Conservation (phyloP, 23 tunicate genomes). For the Halocynthia roretzi region DNA sequence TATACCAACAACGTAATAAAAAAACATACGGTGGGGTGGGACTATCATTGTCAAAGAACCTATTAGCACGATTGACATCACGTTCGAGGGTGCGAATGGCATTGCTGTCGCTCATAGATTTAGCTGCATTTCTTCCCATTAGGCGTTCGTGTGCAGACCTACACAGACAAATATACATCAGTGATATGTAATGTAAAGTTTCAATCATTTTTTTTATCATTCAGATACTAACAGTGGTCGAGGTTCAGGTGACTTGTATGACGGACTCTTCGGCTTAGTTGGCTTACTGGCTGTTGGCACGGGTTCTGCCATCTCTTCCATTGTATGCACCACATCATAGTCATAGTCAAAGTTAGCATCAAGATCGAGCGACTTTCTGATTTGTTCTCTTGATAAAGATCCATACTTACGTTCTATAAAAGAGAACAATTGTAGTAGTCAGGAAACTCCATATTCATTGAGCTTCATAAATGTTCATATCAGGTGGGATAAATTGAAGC, state of each 20-base stretch:
- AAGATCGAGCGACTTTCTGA: slow-evolving; percentile 67
- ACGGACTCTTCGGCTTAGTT: slow-evolving; percentile 18
- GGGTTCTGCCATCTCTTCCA: slow-evolving; percentile 42
- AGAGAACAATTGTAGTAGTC: too few relatives aligned
- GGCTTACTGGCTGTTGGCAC: slow-evolving; percentile 8
- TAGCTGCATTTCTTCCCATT: slow-evolving; percentile 5
- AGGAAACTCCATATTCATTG: too few relatives aligned
- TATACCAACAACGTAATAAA: too few relatives aligned
- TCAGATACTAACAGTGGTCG: slow-evolving; percentile 8
- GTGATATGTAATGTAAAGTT: background rate
- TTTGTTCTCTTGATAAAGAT: slow-evolving; percentile 61
- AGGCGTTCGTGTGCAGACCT: slow-evolving; percentile 25
- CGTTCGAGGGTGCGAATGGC: slow-evolving; percentile 59
- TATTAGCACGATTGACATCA: slow-evolving; percentile 47
- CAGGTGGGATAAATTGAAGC: too few relatives aligned
- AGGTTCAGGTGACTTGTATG: slow-evolving; percentile 15
- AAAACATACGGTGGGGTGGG: too few relatives aligned
- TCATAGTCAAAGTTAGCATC: slow-evolving; percentile 39
- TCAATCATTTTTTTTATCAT: background rate
- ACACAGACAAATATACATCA: background rate
- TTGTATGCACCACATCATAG: slow-evolving; percentile 40
- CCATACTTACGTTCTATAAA: slow-evolving; percentile 67
- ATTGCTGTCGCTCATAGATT: slow-evolving; percentile 11
- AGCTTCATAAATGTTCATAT: too few relatives aligned
- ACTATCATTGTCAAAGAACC: slow-evolving; percentile 4